phyloP scores from a whole-genome alignment of 2,113 vertebrate species.

The Pelecanoides urinatrix region DNA sequence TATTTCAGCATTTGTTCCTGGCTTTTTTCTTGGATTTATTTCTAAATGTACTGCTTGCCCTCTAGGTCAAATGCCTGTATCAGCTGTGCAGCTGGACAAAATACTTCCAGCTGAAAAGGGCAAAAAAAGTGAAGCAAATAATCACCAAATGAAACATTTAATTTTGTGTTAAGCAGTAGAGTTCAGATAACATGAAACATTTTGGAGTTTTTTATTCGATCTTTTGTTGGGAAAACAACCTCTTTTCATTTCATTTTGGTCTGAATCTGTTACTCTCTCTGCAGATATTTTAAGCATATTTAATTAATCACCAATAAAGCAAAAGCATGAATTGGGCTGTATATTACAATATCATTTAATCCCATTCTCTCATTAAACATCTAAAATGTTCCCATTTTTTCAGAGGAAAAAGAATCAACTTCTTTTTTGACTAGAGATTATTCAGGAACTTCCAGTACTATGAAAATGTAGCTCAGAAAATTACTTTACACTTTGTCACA shows the following conservation, averaged over 20 bases:
- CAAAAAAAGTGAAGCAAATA: not conserved
- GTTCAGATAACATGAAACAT: not conserved
- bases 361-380: not conserved
- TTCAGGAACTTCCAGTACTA: not conserved
- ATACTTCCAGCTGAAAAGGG: not conserved
- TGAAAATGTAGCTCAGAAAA: not conserved
- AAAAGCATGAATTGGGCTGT: not conserved
- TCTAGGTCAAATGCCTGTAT: not conserved
- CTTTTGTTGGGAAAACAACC: not conserved
- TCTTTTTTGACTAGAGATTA: not conserved
- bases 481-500: not conserved
- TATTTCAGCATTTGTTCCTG: conserved; percentile 7
- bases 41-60: not conserved
- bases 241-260: not conserved
- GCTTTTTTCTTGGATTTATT: conserved; percentile 32
- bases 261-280: not conserved
- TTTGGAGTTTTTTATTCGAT: not conserved
- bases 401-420: not conserved
- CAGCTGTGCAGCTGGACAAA: not conserved
- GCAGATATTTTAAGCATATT: not conserved
- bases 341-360: not conserved
- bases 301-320: not conserved
- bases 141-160: not conserved
- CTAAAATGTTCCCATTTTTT: not conserved
- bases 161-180: not conserved